Conservation (phyloP, 2,113 vertebrate species). For the Puffinus mauretanicus region DNA sequence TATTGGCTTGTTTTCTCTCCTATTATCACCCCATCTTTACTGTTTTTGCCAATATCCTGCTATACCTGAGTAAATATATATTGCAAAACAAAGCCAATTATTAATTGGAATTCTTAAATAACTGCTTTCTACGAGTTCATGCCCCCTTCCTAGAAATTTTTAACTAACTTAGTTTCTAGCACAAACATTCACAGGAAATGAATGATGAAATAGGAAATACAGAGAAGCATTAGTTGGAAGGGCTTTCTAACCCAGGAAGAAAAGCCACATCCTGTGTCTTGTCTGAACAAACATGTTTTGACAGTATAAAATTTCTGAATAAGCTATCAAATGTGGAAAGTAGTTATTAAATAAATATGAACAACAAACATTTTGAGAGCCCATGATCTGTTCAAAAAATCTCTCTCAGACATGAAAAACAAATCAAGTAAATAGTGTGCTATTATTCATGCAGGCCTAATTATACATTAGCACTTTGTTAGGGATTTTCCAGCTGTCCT, state of each 20-base stretch:
- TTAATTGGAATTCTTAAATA: background rate
- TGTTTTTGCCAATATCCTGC: background rate
- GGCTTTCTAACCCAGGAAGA: background rate
- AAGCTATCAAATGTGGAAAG: background rate
- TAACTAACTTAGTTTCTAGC: background rate
- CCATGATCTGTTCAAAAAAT: background rate
- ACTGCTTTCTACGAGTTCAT: background rate
- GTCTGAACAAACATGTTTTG: background rate
- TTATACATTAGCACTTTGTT: background rate
- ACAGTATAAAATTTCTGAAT: background rate
- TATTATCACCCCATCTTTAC: background rate
- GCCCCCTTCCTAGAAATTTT: background rate
- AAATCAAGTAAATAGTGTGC: background rate
- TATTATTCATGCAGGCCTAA: background rate
- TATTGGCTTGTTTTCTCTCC: background rate
- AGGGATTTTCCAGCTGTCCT: background rate
- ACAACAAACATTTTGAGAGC: background rate
- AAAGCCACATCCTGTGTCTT: background rate
- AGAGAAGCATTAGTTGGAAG: background rate
- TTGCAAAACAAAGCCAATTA: background rate
- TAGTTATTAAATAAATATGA: background rate
- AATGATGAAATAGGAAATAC: background rate
- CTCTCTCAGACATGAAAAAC: background rate
- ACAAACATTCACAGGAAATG: background rate
- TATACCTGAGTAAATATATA: background rate